Base-by-base conservation (phyloP, 1,140 invertebrate genomes). In the Ceratitis capitata region DNA sequence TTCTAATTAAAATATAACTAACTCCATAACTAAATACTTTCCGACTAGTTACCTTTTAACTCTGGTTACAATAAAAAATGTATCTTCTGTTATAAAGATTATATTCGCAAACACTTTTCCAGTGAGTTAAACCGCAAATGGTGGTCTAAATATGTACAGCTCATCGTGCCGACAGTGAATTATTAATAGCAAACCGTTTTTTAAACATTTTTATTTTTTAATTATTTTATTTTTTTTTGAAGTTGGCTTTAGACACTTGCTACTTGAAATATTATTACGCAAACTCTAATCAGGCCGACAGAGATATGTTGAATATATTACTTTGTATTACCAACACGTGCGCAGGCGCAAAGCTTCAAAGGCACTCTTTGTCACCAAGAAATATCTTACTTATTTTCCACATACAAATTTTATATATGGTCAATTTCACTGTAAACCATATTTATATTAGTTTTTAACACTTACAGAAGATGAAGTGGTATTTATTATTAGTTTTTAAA, bases 321-420 rank as follows among this genome's bases (percentile, higher is more conserved):
- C 3, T 61, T 61, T 61, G 58, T 32, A 61, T 32, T 69, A 32
- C 14, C 32, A n/a, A 69, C 29, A 69, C 32, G 61, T 69, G 61
- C 61, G 61, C 61, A 69, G 32, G 61, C 61, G 61, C 61, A 69
- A 35, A 69, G 32, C 32, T 69, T 53, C 35, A n/a, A 69, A 69
- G 9, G 10, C 19, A 19, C 2, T 35, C n/a, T 69, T n/a, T 5
- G 32, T 1, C 16, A 5, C 26, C 3, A 16, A 32, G 35, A 39
- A 4, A n/a, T n/a, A n/a, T n/a, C n/a, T 23, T 23, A 23, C 32
- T 19, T 39, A 39, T 39, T 69, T 69, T 14, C 16, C 6, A 3
- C 39, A 35, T 69, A 29, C 61, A 69, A 35, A 69, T 69, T 19
- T 3, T 19, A 19, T 9, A 14, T 23, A n/a, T 16, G 29, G 32